Percentiles rank a stretch among this genome's conserved stretches.
Evolutionary conservation across 2,797 vertebrate species (phyloP).

Genomic region (Myoxocephalus aenaeus): DNA sequence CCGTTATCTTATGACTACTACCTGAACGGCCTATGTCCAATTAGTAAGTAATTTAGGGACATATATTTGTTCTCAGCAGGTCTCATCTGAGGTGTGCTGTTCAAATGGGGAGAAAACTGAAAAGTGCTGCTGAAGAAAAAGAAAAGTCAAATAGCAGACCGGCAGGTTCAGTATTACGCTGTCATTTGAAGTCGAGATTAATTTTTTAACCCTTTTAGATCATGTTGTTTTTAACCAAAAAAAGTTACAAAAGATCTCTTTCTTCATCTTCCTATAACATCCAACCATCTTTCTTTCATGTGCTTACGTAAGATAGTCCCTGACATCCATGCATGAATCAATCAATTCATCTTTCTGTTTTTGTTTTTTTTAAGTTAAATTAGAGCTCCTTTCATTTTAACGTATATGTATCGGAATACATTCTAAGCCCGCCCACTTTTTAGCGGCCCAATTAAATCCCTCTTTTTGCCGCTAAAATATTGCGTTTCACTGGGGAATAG

Average conservation of each 20-base stretch:
- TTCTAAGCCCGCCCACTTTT: background rate
- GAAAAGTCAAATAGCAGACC: background rate
- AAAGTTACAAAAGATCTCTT: background rate
- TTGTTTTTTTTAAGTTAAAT: too few relatives aligned
- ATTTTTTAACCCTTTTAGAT: too few relatives aligned
- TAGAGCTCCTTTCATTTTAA: too few relatives aligned
- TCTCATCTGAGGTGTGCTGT: background rate
- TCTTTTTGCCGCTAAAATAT: background rate
- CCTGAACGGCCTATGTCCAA: background rate
- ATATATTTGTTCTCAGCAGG: background rate
- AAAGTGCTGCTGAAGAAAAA: background rate
- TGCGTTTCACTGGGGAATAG: background rate
- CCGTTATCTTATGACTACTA: constrained; percentile 8
- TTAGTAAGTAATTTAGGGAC: background rate
- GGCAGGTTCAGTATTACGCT: background rate
- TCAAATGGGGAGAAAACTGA: background rate
- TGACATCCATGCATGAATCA: too few relatives aligned
- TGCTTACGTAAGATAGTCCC: too few relatives aligned
- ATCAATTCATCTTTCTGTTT: too few relatives aligned
- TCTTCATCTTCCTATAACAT: background rate
- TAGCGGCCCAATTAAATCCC: background rate
- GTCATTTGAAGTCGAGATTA: too few relatives aligned
- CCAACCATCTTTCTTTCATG: background rate
- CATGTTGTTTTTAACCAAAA: background rate
- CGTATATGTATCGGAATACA: too few relatives aligned